These are phyloP conservation scores for Galerucella calmariensis DNA, from an alignment of 2,888 invertebrate species.

Conservation along the genomic window DNA sequence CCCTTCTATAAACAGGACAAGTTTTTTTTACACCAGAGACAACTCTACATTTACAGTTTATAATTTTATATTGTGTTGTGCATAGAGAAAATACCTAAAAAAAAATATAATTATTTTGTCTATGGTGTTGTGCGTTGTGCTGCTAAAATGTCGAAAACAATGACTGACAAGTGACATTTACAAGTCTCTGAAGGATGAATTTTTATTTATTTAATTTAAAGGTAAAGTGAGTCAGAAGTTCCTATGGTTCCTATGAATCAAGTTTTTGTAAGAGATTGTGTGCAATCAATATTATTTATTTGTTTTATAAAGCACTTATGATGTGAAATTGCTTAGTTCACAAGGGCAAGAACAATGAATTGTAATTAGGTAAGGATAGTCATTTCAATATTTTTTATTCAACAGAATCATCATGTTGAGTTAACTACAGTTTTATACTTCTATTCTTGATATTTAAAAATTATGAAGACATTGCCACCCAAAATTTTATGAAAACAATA, in stretches of 20 bases:
- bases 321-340: conserved; percentile 30
- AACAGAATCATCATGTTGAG: not conserved
- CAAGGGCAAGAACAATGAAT: conserved; percentile 42
- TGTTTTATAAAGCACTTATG: not conserved
- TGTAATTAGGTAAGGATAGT: conserved; percentile 49
- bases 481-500: no score
- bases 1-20: not conserved
- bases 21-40: no score
- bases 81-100: no score
- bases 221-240: conserved; percentile 25
- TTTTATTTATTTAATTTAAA: conserved; percentile 30
- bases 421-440: no score
- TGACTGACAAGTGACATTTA: conserved; percentile 29
- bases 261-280: conserved; percentile 17
- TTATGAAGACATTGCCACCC: no score
- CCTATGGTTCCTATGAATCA: conserved; percentile 29
- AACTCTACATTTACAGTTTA: no score
- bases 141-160: conserved; percentile 22
- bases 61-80: not conserved
- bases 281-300: conserved; percentile 6
- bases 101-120: no score
- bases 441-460: no score
- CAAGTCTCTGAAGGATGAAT: conserved; percentile 17
- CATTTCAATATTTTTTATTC: not conserved
- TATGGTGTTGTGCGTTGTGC: not conserved